phyloP scores from a whole-genome alignment of 92 coral and sea anemone species.

The Epizoanthus stellaris region DNA sequence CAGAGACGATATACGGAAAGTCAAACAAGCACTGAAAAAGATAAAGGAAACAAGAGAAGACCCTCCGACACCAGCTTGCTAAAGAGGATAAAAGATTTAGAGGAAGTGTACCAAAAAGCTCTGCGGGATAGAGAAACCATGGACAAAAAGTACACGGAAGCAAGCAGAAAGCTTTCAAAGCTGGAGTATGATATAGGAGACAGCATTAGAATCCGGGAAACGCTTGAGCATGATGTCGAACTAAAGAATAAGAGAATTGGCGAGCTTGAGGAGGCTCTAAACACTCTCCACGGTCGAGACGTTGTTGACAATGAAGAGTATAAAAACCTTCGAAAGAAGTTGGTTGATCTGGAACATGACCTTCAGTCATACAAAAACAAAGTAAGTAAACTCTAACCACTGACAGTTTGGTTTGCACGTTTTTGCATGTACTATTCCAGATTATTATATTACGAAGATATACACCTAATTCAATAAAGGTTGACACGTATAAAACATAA shows the following conservation, averaged over 20 bases:
- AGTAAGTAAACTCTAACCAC: conserved; percentile 8
- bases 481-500: no score
- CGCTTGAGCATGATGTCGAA: conserved; percentile 83
- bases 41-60: conserved; percentile 71
- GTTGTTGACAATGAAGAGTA: conserved; percentile 94
- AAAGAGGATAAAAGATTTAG: conserved; percentile 85
- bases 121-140: conserved; percentile 89
- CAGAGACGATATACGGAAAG: conserved; percentile 85
- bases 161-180: conserved; percentile 77
- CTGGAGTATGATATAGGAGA: conserved; percentile 90
- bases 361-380: conserved; percentile 89
- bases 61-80: conserved; percentile 67
- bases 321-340: conserved; percentile 78
- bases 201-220: conserved; percentile 76
- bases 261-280: conserved; percentile 84
- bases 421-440: not conserved
- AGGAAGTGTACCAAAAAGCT: conserved; percentile 80
- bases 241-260: conserved; percentile 84
- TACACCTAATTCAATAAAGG: no score
- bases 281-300: conserved; percentile 90
- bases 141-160: conserved; percentile 85
- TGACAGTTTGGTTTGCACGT: not conserved
- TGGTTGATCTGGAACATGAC: conserved; percentile 91
- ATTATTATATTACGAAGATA: no score
- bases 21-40: conserved; percentile 55